A percentile compares a stretch with the other conserved stretches of the same genome.
These are phyloP conservation scores for Trachelus stipa DNA, from an alignment of 2,888 invertebrate species.

Conservation along the genomic window DNA sequence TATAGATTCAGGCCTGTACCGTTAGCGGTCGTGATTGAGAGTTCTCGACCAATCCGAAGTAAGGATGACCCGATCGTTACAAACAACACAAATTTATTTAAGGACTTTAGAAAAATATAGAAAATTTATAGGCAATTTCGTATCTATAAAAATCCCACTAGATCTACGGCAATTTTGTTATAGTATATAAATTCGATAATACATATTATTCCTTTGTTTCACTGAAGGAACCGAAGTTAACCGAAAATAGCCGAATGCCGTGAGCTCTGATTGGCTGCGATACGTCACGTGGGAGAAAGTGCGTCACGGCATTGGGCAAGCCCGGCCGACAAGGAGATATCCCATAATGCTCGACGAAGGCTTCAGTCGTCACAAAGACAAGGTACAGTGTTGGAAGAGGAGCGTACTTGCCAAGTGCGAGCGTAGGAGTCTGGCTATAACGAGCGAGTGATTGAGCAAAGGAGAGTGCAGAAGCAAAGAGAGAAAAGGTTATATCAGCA, in stretches of 20 bases:
- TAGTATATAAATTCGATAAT: background rate
- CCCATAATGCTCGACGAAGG: conserved; percentile 35
- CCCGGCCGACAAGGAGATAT: conserved; percentile 14
- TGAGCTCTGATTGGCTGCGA: conserved; percentile 13
- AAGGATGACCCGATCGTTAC: conserved; percentile 45
- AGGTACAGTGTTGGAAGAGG: conserved; percentile 39
- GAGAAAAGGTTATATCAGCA: conserved; percentile 7
- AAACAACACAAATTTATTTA: conserved; percentile 29
- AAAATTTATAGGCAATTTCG: background rate
- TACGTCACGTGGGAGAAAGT: conserved; percentile 10
- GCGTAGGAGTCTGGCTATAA: conserved; percentile 28
- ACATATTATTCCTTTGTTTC: conserved; percentile 5
- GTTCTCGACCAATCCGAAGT: conserved; percentile 1
- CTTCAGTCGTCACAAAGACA: conserved; percentile 42
- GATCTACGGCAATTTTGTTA: background rate
- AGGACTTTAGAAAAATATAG: background rate
- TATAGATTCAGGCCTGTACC: background rate
- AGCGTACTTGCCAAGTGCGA: conserved; percentile 25
- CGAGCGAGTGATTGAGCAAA: conserved; percentile 16
- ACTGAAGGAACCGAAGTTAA: conserved; percentile 19
- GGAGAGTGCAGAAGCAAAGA: conserved; percentile 21
- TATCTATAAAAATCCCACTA: background rate
- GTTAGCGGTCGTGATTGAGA: background rate
- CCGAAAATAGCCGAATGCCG: conserved; percentile 24
- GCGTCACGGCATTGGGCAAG: conserved; percentile 14